phyloP scores from a whole-genome alignment of 2,797 vertebrate genomes.

The Sarcophilus harrisii region DNA sequence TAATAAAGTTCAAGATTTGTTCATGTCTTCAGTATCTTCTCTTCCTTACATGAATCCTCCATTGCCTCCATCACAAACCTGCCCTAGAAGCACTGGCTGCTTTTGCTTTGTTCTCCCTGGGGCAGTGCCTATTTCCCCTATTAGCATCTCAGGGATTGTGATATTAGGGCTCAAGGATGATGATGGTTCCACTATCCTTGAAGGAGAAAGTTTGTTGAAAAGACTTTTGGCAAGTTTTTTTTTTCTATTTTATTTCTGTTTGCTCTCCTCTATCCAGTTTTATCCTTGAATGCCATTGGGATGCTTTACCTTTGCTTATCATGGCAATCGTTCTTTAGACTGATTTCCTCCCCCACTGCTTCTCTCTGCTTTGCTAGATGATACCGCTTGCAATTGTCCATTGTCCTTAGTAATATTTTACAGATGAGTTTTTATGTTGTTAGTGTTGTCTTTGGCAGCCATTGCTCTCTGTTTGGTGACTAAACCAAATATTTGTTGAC shows the following conservation, averaged over 20 bases:
- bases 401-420: not conserved
- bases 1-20: not conserved
- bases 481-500: not conserved
- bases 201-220: not conserved
- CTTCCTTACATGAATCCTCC: not conserved
- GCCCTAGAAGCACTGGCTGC: not conserved
- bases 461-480: not conserved
- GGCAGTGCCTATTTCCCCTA: not conserved
- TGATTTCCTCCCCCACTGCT: not conserved
- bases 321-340: not conserved
- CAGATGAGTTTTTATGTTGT: not conserved
- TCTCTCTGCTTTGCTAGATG: not conserved
- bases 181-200: not conserved
- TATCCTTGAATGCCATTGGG: not conserved
- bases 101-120: not conserved
- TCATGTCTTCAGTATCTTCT: not conserved
- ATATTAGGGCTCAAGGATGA: not conserved
- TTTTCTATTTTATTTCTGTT: not conserved
- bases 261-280: not conserved
- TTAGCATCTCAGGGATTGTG: not conserved
- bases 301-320: not conserved
- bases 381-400: not conserved
- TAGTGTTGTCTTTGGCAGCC: not conserved
- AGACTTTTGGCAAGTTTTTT: not conserved
- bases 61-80: not conserved